Conservation (phyloP, 1,140 invertebrate genomes). For the Neomicropteryx cornuta region DNA sequence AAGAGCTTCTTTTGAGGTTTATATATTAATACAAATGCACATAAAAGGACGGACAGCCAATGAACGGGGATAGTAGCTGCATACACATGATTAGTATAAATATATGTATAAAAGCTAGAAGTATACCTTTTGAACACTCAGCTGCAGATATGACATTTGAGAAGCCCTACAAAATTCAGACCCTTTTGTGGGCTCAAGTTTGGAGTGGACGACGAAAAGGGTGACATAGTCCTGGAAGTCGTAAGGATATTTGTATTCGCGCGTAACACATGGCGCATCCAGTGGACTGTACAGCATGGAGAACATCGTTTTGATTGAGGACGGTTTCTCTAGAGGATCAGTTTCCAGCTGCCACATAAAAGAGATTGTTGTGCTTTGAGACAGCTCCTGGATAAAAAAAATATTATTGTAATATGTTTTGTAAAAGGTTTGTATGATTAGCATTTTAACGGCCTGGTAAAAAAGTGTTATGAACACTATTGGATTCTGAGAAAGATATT, state of each 20-base stretch:
- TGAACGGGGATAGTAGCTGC: too few relatives aligned
- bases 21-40: too few relatives aligned
- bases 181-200: conserved; percentile 69
- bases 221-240: conserved; percentile 56
- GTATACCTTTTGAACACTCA: conserved; percentile 41
- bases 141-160: conserved; percentile 73
- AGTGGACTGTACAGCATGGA: conserved; percentile 49
- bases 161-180: conserved; percentile 81
- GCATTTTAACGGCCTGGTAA: too few relatives aligned
- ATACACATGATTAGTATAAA: too few relatives aligned
- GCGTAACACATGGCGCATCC: conserved; percentile 34
- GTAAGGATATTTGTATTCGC: conserved; percentile 42
- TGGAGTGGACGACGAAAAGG: conserved; percentile 69
- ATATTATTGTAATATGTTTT: conserved; percentile 7
- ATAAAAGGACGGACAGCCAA: too few relatives aligned
- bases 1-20: too few relatives aligned
- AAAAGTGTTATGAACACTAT: too few relatives aligned
- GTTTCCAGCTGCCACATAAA: conserved; percentile 75
- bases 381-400: conserved; percentile 28
- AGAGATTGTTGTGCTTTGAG: conserved; percentile 57
- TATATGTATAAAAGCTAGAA: conserved; percentile 1
- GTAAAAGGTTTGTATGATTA: background rate
- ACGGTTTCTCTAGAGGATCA: conserved; percentile 42
- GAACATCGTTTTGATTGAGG: conserved; percentile 58
- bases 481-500: too few relatives aligned